Evolutionary conservation across 2,797 vertebrate species (phyloP), one percentile per base, ranked within the genome.

Genomic region (Cyprinella venusta): DNA sequence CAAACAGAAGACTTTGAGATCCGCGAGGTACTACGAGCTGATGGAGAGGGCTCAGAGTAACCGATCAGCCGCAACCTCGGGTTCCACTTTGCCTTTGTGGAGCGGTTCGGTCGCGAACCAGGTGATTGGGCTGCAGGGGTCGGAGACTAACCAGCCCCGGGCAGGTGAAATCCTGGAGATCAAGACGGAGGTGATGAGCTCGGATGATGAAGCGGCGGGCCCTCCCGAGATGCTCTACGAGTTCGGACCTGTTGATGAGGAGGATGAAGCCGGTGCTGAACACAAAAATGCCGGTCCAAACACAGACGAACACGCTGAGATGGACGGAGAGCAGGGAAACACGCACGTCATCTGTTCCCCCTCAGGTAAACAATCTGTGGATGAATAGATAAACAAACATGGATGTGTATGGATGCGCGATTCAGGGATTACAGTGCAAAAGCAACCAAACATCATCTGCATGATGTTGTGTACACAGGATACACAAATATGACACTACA

Each of bases 21-120:
- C 95, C 0, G 97, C 96, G 96, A 97, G 96, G 93, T 98, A 97
- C 79, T 98, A 96, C 54, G 96, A 97, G 19, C 95, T 96, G 84
- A 97, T 98, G 95, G 97, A 98, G 89, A 89, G 96, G 61, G 97
- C 97, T 63, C 89, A 98, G 88, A 94, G 94, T 2, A 95, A 95
- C 90, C 92, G 96, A 0, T 94, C 96, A 0, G 90, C 95, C 26
- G 89, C 96, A 6, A 93, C 95, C 12, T 97, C 96, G 82, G 90
- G 94, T 48, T 93, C 96, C 0, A 85, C 84, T 26, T 59, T 82
- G n/a, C 18, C 82, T 59, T 45, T 84, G 7, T 88, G 87, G 84
- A 80, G 82, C n/a, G 82, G 68, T 21, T 12, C 76, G 2, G 33
- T 67, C 26, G 10, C 70, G 26, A 80, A 79, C 24, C 92, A 96